Base-by-base conservation (phyloP, 2,797 vertebrate species). In the Strix occidentalis region DNA sequence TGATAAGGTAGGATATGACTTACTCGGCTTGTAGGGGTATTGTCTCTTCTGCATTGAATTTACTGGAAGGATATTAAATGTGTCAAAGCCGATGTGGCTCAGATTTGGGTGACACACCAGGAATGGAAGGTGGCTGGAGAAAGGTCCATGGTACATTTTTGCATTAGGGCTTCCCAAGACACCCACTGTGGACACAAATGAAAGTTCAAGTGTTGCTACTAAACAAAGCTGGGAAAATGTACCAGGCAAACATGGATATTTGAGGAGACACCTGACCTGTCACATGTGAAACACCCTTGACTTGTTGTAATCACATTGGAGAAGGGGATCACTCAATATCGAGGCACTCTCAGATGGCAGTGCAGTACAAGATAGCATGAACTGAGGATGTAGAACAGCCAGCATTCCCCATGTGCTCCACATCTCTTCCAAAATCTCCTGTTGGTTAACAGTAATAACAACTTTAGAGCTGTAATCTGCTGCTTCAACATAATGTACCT, bases 391-490 rank as follows among this genome's bases (percentile, higher is more conserved):
- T 14, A 69, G 56, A 68, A 43, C 13, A 81, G 29, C 4, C 21
- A 61, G 15, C 11, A 13, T 43, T 60, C 35, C 46, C 19, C 23
- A 2, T 20, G 12, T 25, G 31, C 24, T 82, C n/a, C 48, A 31
- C 45, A 57, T 37, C 16, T 87, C 78, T 87, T 95, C 71, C 87
- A 51, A 85, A 90, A 77, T 33, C 57, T 84, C 29, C 51, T 78
- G 31, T 58, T 85, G 29, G 18, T 68, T 61, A 61, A 39, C n/a
- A 54, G 33, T 21, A 72, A 14, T 72, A 66, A n/a, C 43, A 24
- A 45, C 37, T 25, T 74, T 45, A 56, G 57, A 61, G 21, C 37
- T 75, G 13, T 31, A 68, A 26, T 3, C 79, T 78, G 25, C 43
- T 89, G 41, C 80, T 91, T 86, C 51, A 58, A 5, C 66, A 87